A percentile compares a stretch with the other conserved stretches of the same genome.
Evolutionary conservation across 2,797 vertebrate genomes (phyloP).

Genomic region (Xyrichtys novacula): DNA sequence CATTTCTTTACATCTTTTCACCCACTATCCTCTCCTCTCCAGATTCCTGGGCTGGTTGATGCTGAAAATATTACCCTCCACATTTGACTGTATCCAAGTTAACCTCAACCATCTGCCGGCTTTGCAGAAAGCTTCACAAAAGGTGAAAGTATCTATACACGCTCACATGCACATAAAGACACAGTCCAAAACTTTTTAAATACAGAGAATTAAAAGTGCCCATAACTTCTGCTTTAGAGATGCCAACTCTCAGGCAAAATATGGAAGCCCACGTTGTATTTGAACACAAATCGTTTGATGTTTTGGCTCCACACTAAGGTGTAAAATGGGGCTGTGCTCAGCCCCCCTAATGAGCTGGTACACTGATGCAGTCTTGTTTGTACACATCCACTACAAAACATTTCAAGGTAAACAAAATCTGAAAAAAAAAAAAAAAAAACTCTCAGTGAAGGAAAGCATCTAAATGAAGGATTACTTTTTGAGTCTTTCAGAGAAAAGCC

Average conservation of each 20-base stretch:
- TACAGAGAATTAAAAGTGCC: slow-evolving; percentile 19
- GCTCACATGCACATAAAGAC: slow-evolving; percentile 2
- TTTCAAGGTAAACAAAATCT: slow-evolving; percentile 15
- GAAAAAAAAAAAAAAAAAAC: slow-evolving; percentile 4
- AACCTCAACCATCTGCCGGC: slow-evolving; percentile 89
- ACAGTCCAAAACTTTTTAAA: slow-evolving; percentile 7
- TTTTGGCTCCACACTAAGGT: slow-evolving; percentile 17
- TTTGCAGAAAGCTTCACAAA: slow-evolving; percentile 82
- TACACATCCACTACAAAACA: slow-evolving; percentile 3
- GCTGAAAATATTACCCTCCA: slow-evolving; percentile 84
- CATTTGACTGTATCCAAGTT: slow-evolving; percentile 88
- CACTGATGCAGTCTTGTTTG: slow-evolving; percentile 14
- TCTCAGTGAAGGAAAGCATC: neutral
- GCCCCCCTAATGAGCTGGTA: slow-evolving; percentile 32
- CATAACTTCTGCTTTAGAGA: neutral
- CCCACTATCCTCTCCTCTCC: slow-evolving; percentile 29
- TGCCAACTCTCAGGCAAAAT: slow-evolving; percentile 9
- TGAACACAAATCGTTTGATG: slow-evolving; percentile 7
- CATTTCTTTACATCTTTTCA: slow-evolving; percentile 21
- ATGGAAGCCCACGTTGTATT: slow-evolving; percentile 2
- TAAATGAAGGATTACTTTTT: neutral
- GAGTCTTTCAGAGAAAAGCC: slow-evolving; percentile 5
- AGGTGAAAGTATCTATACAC: slow-evolving; percentile 76
- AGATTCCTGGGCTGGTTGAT: slow-evolving; percentile 90
- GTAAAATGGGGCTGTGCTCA: slow-evolving; percentile 24